Percentiles rank a stretch among this genome's conserved stretches.
These are phyloP conservation scores for Pholis gunnellus DNA, from an alignment of 2,113 vertebrate species.

Conservation along the genomic window DNA sequence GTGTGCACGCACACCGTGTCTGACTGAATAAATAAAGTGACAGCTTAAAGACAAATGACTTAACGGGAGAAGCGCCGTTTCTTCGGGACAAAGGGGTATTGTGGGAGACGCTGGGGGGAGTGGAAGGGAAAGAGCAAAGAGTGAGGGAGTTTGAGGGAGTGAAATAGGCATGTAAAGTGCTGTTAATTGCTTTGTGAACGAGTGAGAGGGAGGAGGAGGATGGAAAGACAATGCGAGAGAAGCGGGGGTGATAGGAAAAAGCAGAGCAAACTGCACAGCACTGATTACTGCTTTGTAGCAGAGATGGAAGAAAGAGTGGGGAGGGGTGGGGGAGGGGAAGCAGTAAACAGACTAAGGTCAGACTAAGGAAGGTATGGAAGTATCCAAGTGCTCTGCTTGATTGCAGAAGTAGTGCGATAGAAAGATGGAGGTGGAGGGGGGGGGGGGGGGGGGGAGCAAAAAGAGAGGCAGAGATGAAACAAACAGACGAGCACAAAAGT, in stretches of 20 bases:
- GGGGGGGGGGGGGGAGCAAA: not conserved
- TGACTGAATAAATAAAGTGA: conserved; percentile 50
- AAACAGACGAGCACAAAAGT: conserved; percentile 22
- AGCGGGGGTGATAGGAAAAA: conserved; percentile 39
- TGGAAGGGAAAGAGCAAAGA: conserved; percentile 11
- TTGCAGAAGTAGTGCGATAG: conserved; percentile 44
- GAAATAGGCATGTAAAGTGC: conserved; percentile 38
- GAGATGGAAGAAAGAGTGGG: conserved; percentile 34
- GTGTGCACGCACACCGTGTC: not conserved
- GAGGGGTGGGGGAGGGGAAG: conserved; percentile 22
- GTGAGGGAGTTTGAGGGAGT: conserved; percentile 17
- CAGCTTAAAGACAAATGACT: conserved; percentile 53
- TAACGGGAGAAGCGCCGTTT: conserved; percentile 27
- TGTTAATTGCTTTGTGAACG: conserved; percentile 63
- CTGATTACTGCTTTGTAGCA: conserved; percentile 68
- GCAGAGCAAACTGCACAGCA: conserved; percentile 13
- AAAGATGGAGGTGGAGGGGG: conserved; percentile 14
- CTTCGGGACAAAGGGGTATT: conserved; percentile 11
- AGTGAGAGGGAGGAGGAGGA: conserved; percentile 45
- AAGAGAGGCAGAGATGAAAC: conserved; percentile 21
- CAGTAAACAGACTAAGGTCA: conserved; percentile 60
- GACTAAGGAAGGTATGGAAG: conserved; percentile 27
- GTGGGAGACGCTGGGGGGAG: conserved; percentile 31
- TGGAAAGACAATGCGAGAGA: conserved; percentile 40
- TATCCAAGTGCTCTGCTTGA: conserved; percentile 33